Conservation (phyloP, 2,113 vertebrate species). For the Ageneiosus marmoratus region DNA sequence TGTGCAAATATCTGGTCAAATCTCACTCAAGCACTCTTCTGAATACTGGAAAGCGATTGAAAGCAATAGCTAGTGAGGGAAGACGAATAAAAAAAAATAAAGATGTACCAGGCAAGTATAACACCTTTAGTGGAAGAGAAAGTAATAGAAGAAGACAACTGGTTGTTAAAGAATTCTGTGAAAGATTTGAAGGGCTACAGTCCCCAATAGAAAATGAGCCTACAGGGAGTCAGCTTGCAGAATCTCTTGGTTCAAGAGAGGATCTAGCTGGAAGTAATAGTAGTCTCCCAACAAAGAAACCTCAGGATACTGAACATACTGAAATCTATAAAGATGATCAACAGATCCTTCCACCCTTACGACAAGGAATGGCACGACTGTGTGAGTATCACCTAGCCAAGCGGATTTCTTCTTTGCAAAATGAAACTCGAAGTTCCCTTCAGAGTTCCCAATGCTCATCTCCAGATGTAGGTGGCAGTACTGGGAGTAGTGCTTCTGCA, state of each 20-base stretch:
- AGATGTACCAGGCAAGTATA: constrained; percentile 81
- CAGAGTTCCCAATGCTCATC: constrained; percentile 92
- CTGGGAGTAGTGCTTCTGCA: constrained; percentile 82
- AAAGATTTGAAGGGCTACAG: constrained; percentile 80
- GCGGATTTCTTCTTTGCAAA: constrained; percentile 89
- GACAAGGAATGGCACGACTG: constrained; percentile 82
- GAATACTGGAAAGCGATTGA: constrained; percentile 82
- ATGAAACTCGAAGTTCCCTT: constrained; percentile 86
- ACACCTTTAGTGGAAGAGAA: constrained; percentile 86
- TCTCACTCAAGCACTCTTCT: constrained; percentile 81
- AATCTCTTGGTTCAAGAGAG: constrained; percentile 56
- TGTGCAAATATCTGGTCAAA: constrained; percentile 84
- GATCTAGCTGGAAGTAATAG: constrained; percentile 62
- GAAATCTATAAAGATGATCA: constrained; percentile 71
- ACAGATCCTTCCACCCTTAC: constrained; percentile 77
- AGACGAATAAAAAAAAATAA: constrained; percentile 79
- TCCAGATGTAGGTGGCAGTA: constrained; percentile 88
- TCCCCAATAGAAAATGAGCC: constrained; percentile 69
- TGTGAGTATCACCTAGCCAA: constrained; percentile 94
- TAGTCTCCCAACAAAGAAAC: constrained; percentile 76
- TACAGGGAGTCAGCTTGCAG: constrained; percentile 71
- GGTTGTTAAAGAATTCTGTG: constrained; percentile 85
- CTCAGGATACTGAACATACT: constrained; percentile 67
- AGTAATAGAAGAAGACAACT: constrained; percentile 78
- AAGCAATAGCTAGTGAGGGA: constrained; percentile 65